Evolutionary conservation across 2,888 invertebrate species (phyloP).

Genomic region (Cosmorhoe ocellata): DNA sequence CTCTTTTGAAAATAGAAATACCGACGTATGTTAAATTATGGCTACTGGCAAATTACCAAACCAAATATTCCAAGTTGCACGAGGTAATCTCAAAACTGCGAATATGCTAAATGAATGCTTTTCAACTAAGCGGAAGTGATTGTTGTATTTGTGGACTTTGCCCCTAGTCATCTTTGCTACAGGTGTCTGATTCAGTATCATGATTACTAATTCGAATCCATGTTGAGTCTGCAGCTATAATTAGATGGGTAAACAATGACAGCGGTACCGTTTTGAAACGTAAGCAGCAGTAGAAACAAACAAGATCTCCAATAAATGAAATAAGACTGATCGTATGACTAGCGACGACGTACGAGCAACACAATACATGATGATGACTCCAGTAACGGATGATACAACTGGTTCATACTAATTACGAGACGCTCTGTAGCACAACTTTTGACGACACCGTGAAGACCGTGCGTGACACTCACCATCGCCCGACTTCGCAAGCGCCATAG

Average conservation of each 20-base stretch:
- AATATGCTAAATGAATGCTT: constrained; percentile 20
- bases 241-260: constrained; percentile 1
- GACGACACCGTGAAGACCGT: too few species aligned
- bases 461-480: constrained; percentile 68
- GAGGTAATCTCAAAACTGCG: constrained; percentile 29
- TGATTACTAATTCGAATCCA: constrained; percentile 7
- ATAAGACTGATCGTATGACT: constrained; percentile 19
- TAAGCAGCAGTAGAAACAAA: constrained; percentile 11
- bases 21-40: constrained; percentile 37
- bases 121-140: constrained; percentile 11
- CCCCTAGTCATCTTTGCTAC: not conserved
- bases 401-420: constrained; percentile 12
- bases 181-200: constrained; percentile 12
- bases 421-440: constrained; percentile 20
- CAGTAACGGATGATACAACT: constrained; percentile 36
- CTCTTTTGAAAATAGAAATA: constrained; percentile 24
- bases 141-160: constrained; percentile 14
- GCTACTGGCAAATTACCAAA: constrained; percentile 47
- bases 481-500: constrained; percentile 60
- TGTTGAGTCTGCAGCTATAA: constrained; percentile 11
- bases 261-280: constrained; percentile 8
- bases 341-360: constrained; percentile 34
- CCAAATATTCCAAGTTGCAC: constrained; percentile 32
- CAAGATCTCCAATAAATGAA: constrained; percentile 20
- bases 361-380: constrained; percentile 36